Evolutionary conservation across 2,113 vertebrate genomes (phyloP).

Genomic region (Xenopus laevis): DNA sequence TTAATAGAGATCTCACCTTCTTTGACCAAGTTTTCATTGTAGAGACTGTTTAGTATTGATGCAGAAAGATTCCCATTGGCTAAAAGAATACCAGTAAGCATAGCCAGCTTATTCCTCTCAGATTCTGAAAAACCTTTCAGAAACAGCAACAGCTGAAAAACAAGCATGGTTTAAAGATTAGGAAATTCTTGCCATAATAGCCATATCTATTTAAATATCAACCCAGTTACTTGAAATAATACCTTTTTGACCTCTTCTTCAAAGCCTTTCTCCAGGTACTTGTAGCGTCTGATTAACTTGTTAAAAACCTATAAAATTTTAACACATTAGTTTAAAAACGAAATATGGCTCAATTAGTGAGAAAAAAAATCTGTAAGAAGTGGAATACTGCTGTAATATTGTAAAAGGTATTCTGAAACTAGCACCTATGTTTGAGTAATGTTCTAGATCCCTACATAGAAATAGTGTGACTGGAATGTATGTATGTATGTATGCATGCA

Average conservation of each 20-base stretch:
- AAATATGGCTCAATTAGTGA: too few species aligned
- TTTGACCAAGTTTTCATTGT: slow-evolving; percentile 97
- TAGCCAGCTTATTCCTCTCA: slow-evolving; percentile 96
- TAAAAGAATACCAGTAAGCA: slow-evolving; percentile 94
- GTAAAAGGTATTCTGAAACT: too few species aligned
- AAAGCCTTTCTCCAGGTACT: slow-evolving; percentile 99
- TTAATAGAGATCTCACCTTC: slow-evolving; percentile 70
- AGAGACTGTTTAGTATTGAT: slow-evolving; percentile 94
- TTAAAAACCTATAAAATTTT: slow-evolving; percentile 85
- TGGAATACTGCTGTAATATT: too few species aligned
- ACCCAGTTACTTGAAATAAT: neutral
- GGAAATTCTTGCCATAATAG: too few species aligned
- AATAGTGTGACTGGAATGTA: too few species aligned
- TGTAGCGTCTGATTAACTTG: slow-evolving; percentile 99
- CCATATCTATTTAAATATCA: too few species aligned
- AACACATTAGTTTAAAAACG: too few species aligned
- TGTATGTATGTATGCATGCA: too few species aligned
- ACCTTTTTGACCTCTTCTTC: slow-evolving; percentile 99
- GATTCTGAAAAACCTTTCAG: slow-evolving; percentile 97
- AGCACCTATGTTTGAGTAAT: too few species aligned
- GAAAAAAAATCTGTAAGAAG: too few species aligned
- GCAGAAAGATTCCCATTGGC: slow-evolving; percentile 94
- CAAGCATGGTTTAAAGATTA: neutral
- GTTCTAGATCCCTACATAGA: too few species aligned
- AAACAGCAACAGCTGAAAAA: slow-evolving; percentile 88